These are phyloP conservation scores for Chrosomus eos DNA, from an alignment of 2,797 vertebrate species.

Conservation along the genomic window DNA sequence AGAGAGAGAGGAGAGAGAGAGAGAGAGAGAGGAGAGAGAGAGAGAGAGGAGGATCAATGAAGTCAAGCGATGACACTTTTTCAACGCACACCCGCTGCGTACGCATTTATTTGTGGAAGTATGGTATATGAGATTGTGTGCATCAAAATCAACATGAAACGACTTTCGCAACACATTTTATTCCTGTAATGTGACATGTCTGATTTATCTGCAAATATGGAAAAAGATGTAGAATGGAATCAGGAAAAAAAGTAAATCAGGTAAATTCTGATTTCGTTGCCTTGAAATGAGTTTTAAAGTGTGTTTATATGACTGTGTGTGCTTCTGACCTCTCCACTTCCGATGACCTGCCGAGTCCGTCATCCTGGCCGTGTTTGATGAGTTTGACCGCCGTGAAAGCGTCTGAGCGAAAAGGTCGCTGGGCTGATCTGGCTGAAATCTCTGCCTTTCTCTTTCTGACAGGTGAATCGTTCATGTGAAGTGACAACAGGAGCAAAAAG, in stretches of 20 bases:
- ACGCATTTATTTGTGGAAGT: not conserved
- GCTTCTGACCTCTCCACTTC: not conserved
- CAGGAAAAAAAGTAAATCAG: not conserved
- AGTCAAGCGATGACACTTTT: constrained; percentile 30
- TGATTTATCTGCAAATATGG: not conserved
- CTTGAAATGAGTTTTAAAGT: constrained; percentile 7
- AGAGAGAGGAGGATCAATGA: not conserved
- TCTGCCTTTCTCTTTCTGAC: constrained; percentile 19
- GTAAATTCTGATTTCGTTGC: not conserved
- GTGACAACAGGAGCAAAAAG: constrained; percentile 3
- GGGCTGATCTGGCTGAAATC: constrained; percentile 22
- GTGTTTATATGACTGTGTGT: not conserved
- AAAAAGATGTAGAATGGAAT: not conserved
- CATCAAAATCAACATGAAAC: constrained; percentile 4
- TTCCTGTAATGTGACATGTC: not conserved
- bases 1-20: not conserved
- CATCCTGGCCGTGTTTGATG: constrained; percentile 29
- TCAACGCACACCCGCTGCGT: not conserved
- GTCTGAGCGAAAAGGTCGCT: constrained; percentile 5
- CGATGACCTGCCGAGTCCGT: not conserved
- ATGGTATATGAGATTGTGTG: constrained; percentile 1
- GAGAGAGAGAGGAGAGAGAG: not conserved
- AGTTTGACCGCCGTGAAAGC: constrained; percentile 1
- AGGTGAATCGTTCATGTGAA: constrained; percentile 31
- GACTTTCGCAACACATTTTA: not conserved